These are phyloP conservation scores for Labeo rohita DNA, from an alignment of 2,113 vertebrate species.

Conservation along the genomic window DNA sequence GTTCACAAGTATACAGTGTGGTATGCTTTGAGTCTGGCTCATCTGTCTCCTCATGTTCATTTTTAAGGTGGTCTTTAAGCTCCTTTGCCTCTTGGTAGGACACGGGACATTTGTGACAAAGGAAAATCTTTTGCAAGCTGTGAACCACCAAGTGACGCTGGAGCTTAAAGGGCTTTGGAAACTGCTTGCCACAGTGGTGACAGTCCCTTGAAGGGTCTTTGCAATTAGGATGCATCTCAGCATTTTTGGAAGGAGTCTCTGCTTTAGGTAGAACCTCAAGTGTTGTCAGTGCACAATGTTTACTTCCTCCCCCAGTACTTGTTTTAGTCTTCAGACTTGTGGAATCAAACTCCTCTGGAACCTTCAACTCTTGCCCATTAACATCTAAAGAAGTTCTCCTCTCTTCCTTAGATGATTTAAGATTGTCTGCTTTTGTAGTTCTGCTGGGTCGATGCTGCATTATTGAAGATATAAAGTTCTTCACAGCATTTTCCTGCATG, in stretches of 20 bases:
- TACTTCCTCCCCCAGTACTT: constrained; percentile 61
- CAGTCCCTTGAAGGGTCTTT: constrained; percentile 96
- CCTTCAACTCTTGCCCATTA: constrained; percentile 61
- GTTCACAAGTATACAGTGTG: constrained; percentile 92
- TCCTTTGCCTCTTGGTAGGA: constrained; percentile 88
- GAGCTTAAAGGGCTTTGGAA: constrained; percentile 98
- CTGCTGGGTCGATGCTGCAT: constrained; percentile 81
- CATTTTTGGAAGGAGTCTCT: constrained; percentile 74
- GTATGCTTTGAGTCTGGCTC: constrained; percentile 90
- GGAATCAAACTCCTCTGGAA: constrained; percentile 66
- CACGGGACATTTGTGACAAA: constrained; percentile 91
- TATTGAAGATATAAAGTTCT: constrained; percentile 86
- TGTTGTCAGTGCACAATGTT: constrained; percentile 67
- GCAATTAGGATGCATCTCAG: constrained; percentile 89
- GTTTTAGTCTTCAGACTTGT: constrained; percentile 68
- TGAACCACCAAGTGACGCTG: constrained; percentile 96
- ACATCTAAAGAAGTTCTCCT: constrained; percentile 65
- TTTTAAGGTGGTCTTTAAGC: constrained; percentile 86
- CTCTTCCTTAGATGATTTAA: constrained; percentile 66
- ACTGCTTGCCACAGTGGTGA: constrained; percentile 97
- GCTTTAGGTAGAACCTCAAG: constrained; percentile 74
- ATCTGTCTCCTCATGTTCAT: constrained; percentile 79
- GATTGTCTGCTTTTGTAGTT: constrained; percentile 67
- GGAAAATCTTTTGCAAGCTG: constrained; percentile 92
- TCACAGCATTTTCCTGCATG: constrained; percentile 79